Conservation (phyloP, 2,888 invertebrate genomes). For the Agonopterix subpropinquella region DNA sequence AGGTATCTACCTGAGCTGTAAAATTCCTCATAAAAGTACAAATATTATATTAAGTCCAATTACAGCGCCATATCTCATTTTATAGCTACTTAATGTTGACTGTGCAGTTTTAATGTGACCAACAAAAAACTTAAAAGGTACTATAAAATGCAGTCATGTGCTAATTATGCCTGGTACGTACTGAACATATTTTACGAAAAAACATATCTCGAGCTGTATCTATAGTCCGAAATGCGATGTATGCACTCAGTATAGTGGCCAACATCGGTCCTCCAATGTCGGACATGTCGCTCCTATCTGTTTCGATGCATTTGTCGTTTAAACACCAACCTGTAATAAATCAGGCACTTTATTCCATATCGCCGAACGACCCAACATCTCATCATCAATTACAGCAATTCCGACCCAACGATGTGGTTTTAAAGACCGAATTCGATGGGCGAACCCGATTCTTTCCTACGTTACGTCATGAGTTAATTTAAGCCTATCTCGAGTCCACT, state of each 20-base stretch:
- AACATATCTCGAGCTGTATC: slow-evolving; percentile 38
- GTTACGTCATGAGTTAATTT: slow-evolving; percentile 40
- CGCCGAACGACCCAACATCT: slow-evolving; percentile 24
- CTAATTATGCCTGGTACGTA: slow-evolving; percentile 4
- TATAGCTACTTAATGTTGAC: slow-evolving; percentile 2
- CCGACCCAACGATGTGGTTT: slow-evolving; percentile 7
- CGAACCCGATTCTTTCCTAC: slow-evolving; percentile 13
- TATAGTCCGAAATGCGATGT: slow-evolving; percentile 33
- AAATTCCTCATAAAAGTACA: too few relatives aligned
- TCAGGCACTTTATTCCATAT: slow-evolving; percentile 43
- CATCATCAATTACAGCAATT: slow-evolving; percentile 10
- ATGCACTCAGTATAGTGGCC: slow-evolving; percentile 49
- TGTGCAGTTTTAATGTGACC: slow-evolving; percentile 1
- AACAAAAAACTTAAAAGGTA: slow-evolving; percentile 1
- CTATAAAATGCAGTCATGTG: slow-evolving; percentile 1
- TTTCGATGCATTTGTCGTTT: slow-evolving; percentile 76
- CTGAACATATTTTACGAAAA: slow-evolving; percentile 5
- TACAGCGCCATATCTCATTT: slow-evolving; percentile 3
- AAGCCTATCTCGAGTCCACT: slow-evolving; percentile 73
- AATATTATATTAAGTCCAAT: slow-evolving; percentile 2
- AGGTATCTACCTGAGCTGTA: too few relatives aligned
- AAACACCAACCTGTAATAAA: slow-evolving; percentile 76
- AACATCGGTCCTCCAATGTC: slow-evolving; percentile 72
- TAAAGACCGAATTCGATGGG: slow-evolving; percentile 17
- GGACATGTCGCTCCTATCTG: slow-evolving; percentile 75